phyloP scores from a whole-genome alignment of 92 coral and sea anemone species.

The Metridium senile region DNA sequence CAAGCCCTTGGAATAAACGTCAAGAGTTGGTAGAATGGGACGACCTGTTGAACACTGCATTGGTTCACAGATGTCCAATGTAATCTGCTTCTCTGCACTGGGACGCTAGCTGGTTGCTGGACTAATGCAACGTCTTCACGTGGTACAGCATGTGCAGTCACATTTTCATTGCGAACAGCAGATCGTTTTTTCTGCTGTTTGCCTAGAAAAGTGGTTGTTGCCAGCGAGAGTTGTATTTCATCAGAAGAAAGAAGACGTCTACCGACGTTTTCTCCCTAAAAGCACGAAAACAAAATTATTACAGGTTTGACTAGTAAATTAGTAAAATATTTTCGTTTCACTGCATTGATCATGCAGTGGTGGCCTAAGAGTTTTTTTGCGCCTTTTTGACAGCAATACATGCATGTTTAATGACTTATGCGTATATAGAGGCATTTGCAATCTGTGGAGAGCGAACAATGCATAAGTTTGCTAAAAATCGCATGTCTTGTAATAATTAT shows the following conservation, averaged over 20 bases:
- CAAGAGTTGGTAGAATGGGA: constrained; percentile 1
- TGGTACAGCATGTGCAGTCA: neutral
- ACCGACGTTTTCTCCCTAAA: neutral
- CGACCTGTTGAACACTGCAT: neutral
- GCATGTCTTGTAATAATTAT: too few species aligned
- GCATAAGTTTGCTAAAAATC: too few species aligned
- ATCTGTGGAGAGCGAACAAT: too few species aligned
- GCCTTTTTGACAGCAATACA: too few species aligned
- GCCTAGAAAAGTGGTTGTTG: neutral
- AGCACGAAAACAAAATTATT: neutral
- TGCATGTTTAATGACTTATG: too few species aligned
- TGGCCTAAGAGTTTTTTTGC: too few species aligned
- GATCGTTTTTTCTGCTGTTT: neutral
- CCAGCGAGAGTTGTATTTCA: neutral
- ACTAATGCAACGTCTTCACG: neutral
- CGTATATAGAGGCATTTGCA: too few species aligned
- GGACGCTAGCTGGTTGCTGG: neutral
- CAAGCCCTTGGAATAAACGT: neutral
- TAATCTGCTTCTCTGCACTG: neutral
- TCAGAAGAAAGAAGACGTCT: neutral
- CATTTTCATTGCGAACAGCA: neutral
- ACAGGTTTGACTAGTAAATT: neutral
- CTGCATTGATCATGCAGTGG: too few species aligned
- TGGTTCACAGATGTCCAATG: neutral
- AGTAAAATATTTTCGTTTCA: neutral